phyloP scores from a whole-genome alignment of 2,113 vertebrate genomes.

The Candoia aspera region DNA sequence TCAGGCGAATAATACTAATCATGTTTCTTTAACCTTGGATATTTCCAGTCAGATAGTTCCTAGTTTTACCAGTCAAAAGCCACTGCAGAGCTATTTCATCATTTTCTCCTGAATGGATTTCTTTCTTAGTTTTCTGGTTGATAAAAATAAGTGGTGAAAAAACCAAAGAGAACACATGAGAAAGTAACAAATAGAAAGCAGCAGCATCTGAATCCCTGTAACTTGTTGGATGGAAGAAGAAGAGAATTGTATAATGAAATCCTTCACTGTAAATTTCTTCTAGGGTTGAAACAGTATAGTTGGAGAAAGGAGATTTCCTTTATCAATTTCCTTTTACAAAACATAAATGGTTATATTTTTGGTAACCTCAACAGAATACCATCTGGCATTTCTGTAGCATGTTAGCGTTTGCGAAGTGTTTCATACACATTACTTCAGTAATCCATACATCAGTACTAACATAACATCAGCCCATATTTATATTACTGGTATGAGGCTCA shows the following conservation, averaged over 20 bases:
- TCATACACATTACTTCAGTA: neutral
- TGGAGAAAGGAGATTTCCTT: neutral
- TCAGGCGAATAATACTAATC: no score
- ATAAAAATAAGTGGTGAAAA: no score
- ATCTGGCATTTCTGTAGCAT: neutral
- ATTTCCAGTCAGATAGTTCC: no score
- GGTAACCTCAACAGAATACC: neutral
- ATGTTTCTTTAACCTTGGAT: no score
- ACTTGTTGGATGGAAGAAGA: neutral
- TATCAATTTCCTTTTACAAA: neutral
- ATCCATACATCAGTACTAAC: neutral
- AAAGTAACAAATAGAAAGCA: no score
- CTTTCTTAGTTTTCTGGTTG: no score
- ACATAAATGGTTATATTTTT: neutral
- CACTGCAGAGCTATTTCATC: no score
- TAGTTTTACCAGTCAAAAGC: no score
- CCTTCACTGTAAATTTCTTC: neutral
- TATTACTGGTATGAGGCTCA: neutral
- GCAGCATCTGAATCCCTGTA: no score
- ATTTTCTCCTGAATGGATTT: no score
- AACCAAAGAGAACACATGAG: no score
- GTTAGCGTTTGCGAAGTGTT: neutral
- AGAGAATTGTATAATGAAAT: neutral
- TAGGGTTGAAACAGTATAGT: neutral
- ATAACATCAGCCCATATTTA: neutral